phyloP scores from a whole-genome alignment of 1,140 invertebrate species.

The Rhopalosiphum maidis region DNA sequence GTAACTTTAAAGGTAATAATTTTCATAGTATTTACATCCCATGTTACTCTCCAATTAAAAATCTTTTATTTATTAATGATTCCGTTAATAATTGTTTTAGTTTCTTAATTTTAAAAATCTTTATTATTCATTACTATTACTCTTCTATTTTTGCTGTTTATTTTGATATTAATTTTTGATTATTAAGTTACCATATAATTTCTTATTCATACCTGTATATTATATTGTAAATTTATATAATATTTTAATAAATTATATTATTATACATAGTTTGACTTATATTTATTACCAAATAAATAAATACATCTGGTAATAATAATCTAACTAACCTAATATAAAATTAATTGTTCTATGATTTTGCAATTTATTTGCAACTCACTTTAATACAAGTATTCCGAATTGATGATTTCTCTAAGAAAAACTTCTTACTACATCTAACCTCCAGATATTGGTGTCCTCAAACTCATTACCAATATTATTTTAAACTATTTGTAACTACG shows the following conservation, averaged over 20 bases:
- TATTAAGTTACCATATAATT: neutral
- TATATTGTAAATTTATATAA: neutral
- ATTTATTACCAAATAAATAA: neutral
- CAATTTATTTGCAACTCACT: too few species aligned
- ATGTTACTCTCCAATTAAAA: neutral
- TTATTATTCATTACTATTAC: neutral
- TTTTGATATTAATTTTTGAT: neutral
- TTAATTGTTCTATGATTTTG: neutral
- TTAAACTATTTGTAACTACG: too few species aligned
- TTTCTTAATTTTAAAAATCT: neutral
- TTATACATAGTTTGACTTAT: neutral
- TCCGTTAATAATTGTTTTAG: neutral
- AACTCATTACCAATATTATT: neutral
- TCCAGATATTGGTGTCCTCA: neutral
- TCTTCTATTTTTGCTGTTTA: neutral
- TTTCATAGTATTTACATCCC: neutral
- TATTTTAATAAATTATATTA: neutral
- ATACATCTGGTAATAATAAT: neutral
- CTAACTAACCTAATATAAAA: too few species aligned
- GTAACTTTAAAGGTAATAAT: neutral
- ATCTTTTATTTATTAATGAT: neutral
- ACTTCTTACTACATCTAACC: neutral
- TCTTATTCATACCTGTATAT: neutral
- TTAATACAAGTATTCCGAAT: too few species aligned
- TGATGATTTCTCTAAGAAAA: neutral